Evolutionary conservation across 1,140 invertebrate genomes (phyloP).

Genomic region (Drosophila subpulchrella): DNA sequence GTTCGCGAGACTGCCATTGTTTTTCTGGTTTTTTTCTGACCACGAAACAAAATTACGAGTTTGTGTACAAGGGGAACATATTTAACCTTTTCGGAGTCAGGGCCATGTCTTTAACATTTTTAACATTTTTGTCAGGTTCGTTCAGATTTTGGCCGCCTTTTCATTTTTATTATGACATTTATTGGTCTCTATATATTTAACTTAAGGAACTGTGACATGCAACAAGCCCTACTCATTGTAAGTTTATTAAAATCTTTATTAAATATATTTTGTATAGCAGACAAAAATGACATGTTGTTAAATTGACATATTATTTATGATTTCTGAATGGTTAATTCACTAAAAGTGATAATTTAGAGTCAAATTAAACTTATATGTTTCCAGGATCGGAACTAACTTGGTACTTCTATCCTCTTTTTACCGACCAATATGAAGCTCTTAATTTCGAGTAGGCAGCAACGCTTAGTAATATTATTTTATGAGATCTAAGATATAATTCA

Average conservation of each 20-base stretch:
- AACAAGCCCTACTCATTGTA: not conserved
- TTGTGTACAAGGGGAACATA: conserved; percentile 21
- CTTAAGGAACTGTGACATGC: not conserved
- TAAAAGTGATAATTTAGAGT: too few relatives aligned
- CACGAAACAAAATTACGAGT: conserved; percentile 35
- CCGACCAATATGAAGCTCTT: too few relatives aligned
- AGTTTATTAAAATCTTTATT: not conserved
- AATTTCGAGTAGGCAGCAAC: too few relatives aligned
- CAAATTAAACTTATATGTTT: too few relatives aligned
- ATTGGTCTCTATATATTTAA: not conserved
- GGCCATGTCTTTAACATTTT: conserved; percentile 17
- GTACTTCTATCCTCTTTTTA: too few relatives aligned
- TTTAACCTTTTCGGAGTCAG: conserved; percentile 34
- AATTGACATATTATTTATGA: too few relatives aligned
- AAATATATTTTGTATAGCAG: too few relatives aligned
- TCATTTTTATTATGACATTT: conserved; percentile 10
- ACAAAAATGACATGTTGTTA: too few relatives aligned
- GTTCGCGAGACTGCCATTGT: conserved; percentile 34
- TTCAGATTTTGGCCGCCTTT: conserved; percentile 1
- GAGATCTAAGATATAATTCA: too few relatives aligned
- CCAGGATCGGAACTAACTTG: too few relatives aligned
- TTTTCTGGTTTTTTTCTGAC: conserved; percentile 23
- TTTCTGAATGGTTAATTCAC: too few relatives aligned
- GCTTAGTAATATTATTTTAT: too few relatives aligned
- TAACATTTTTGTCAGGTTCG: conserved; percentile 20